These are phyloP conservation scores for Meles meles DNA, from an alignment of 2,113 vertebrate species.

Conservation along the genomic window DNA sequence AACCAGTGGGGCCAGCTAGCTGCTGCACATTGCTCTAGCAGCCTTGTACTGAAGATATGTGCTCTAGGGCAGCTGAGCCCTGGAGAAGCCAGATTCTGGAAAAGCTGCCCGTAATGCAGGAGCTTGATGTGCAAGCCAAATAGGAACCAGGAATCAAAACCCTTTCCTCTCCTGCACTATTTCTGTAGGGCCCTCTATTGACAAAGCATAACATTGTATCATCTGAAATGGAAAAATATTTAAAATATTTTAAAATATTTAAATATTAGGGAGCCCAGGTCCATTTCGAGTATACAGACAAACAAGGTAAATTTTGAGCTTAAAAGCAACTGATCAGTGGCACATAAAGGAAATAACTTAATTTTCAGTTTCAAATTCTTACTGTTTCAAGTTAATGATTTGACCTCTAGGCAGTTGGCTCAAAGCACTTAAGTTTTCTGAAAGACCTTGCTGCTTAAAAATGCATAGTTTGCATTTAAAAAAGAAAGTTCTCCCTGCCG, in stretches of 20 bases:
- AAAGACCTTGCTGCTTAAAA: neutral
- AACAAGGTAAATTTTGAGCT: conserved; percentile 16
- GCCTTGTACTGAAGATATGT: neutral
- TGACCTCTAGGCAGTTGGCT: neutral
- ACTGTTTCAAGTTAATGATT: neutral
- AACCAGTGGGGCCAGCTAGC: neutral
- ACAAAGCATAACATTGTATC: neutral
- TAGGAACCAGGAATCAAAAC: neutral
- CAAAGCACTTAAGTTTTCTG: neutral
- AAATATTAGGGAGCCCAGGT: neutral
- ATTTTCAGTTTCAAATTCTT: conserved; percentile 15
- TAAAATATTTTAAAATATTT: neutral
- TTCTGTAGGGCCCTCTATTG: neutral
- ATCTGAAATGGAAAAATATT: neutral
- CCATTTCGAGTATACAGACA: conserved; percentile 4
- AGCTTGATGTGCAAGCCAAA: neutral
- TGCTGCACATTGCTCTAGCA: neutral
- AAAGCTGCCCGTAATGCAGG: neutral
- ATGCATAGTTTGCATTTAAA: neutral
- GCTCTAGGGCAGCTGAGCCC: neutral
- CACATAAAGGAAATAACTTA: neutral
- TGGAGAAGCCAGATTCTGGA: neutral
- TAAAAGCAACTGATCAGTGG: neutral
- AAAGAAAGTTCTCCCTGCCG: neutral
- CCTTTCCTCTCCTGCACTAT: neutral